A percentile compares a stretch with the other conserved stretches of the same genome.
Evolutionary conservation across 2,113 vertebrate genomes (phyloP).

Genomic region (Lepus europaeus): DNA sequence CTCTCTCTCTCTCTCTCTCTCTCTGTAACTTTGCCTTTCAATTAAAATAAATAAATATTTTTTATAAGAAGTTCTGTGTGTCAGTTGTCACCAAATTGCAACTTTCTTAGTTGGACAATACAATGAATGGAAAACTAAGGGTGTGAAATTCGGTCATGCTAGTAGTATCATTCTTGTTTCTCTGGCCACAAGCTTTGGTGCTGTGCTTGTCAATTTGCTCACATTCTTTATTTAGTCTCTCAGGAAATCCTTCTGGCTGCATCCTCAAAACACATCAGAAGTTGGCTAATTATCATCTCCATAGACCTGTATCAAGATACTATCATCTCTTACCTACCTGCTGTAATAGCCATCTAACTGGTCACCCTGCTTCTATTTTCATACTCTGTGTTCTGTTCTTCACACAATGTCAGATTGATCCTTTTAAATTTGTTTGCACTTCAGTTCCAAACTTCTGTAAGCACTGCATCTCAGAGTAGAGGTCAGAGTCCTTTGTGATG

Average conservation of each 20-base stretch:
- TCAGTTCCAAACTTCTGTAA: neutral
- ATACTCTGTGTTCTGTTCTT: neutral
- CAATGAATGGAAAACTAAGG: neutral
- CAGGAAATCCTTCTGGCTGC: neutral
- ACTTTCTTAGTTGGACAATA: neutral
- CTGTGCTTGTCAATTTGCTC: neutral
- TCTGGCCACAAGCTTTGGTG: neutral
- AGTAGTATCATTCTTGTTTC: neutral
- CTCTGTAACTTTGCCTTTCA: too few species aligned
- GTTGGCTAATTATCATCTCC: neutral
- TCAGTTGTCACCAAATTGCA: neutral
- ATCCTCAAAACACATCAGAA: neutral
- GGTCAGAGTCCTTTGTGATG: neutral
- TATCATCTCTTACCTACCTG: neutral
- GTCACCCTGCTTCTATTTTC: neutral
- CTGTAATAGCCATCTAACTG: neutral
- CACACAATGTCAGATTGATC: neutral
- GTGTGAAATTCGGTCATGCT: neutral
- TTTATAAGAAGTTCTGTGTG: too few species aligned
- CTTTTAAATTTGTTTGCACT: neutral
- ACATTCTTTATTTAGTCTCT: neutral
- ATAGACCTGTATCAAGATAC: neutral
- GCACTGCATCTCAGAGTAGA: neutral
- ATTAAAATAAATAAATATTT: too few species aligned
- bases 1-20: too few species aligned